Conservation (phyloP, 2,797 vertebrate species). For the Pipistrellus nathusii region DNA sequence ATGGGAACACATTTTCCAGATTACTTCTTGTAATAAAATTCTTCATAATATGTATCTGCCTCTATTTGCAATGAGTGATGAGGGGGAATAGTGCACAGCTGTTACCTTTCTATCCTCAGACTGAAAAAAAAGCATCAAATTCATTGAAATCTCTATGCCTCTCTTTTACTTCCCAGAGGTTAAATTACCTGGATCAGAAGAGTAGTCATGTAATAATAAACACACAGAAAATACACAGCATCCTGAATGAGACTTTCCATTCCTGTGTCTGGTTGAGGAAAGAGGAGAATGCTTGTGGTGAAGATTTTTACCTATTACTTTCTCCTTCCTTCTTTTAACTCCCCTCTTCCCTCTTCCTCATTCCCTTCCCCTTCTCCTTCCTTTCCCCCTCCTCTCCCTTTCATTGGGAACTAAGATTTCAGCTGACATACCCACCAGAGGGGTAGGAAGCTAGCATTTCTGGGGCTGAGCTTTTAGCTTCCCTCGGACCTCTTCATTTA, state of each 20-base stretch:
- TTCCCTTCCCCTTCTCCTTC: background rate
- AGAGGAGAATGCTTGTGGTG: background rate
- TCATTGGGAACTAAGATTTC: background rate
- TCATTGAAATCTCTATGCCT: background rate
- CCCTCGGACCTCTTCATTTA: background rate
- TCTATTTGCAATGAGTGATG: background rate
- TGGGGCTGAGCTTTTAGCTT: background rate
- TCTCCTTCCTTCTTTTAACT: background rate
- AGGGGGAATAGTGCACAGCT: background rate
- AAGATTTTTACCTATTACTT: background rate
- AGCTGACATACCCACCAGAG: background rate
- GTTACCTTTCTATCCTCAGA: conserved; percentile 27
- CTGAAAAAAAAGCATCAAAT: background rate
- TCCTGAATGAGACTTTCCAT: background rate
- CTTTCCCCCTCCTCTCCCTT: background rate
- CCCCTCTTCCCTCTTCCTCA: too few species aligned
- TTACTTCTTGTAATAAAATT: conserved; percentile 18
- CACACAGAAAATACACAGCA: background rate
- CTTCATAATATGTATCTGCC: background rate
- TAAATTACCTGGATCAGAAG: background rate
- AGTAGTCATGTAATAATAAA: background rate
- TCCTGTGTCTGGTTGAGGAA: background rate
- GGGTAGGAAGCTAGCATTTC: background rate
- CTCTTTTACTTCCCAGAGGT: background rate
- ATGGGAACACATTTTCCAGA: background rate